A percentile compares a stretch with the other conserved stretches of the same genome.
phyloP scores from a whole-genome alignment of 2,888 invertebrate species.

The Scaptomyza tumidula region DNA sequence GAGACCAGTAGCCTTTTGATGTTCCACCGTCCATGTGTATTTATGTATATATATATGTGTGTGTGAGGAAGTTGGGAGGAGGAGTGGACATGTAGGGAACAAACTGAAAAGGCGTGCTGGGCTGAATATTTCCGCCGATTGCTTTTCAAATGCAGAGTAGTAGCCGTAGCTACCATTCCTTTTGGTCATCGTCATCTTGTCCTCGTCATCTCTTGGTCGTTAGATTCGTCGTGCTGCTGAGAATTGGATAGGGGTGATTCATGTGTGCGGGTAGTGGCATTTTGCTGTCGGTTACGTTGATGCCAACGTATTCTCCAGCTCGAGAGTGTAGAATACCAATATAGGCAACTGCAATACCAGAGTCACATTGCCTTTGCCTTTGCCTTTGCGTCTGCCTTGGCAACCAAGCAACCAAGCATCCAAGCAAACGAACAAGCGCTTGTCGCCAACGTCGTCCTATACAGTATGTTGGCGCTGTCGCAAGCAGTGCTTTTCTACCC shows the following conservation, averaged over 20 bases:
- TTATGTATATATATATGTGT: slow-evolving; percentile 38
- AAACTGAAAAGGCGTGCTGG: slow-evolving; percentile 70
- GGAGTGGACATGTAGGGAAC: slow-evolving; percentile 35
- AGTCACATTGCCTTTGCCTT: slow-evolving; percentile 39
- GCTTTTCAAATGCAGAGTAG: slow-evolving; percentile 77
- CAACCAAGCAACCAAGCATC: slow-evolving; percentile 51
- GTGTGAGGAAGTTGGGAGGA: slow-evolving; percentile 8
- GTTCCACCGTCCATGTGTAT: slow-evolving; percentile 51
- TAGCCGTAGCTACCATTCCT: slow-evolving; percentile 71
- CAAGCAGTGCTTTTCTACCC: slow-evolving; percentile 31
- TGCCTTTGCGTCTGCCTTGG: slow-evolving; percentile 30
- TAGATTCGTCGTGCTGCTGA: slow-evolving; percentile 54
- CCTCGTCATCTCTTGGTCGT: slow-evolving; percentile 74
- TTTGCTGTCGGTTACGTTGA: slow-evolving; percentile 68
- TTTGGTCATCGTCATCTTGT: slow-evolving; percentile 71
- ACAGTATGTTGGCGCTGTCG: slow-evolving; percentile 49
- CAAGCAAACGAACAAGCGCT: slow-evolving; percentile 27
- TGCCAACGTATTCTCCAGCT: slow-evolving; percentile 74
- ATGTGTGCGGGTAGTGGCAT: slow-evolving; percentile 59
- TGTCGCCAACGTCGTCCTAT: slow-evolving; percentile 44
- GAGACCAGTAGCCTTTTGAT: slow-evolving; percentile 66
- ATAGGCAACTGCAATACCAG: slow-evolving; percentile 50
- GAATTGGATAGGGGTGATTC: slow-evolving; percentile 46
- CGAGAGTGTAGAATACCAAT: slow-evolving; percentile 44
- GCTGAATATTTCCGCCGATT: slow-evolving; percentile 80